Evolutionary conservation across 2,113 vertebrate species (phyloP).

Genomic region (Podilymbus podiceps): DNA sequence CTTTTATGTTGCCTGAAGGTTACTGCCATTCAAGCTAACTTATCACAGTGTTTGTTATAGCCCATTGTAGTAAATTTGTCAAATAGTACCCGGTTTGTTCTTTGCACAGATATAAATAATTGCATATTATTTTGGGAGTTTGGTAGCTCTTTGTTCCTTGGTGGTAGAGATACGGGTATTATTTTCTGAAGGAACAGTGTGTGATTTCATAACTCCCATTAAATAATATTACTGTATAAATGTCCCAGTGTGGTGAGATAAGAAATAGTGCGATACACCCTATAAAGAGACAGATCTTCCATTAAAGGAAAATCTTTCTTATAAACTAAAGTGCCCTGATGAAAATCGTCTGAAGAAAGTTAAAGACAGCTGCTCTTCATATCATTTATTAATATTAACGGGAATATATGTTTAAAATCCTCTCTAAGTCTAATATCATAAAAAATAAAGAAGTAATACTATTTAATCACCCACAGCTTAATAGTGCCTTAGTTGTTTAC

Average conservation of each 20-base stretch:
- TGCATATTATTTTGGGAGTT: slow-evolving; percentile 61
- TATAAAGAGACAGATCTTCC: slow-evolving; percentile 15
- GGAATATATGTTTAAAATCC: slow-evolving; percentile 68
- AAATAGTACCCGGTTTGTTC: slow-evolving; percentile 26
- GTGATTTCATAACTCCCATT: slow-evolving; percentile 71
- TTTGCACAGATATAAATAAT: slow-evolving; percentile 46
- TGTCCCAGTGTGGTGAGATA: slow-evolving; percentile 61
- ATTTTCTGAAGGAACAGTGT: slow-evolving; percentile 65
- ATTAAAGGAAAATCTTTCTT: slow-evolving; percentile 29
- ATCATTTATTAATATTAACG: slow-evolving; percentile 59
- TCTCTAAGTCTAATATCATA: slow-evolving; percentile 75
- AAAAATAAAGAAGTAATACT: slow-evolving; percentile 83
- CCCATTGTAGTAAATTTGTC: slow-evolving; percentile 37
- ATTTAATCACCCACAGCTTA: slow-evolving; percentile 86
- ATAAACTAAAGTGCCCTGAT: slow-evolving; percentile 29
- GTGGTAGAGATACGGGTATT: slow-evolving; percentile 66
- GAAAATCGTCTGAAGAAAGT: slow-evolving; percentile 57
- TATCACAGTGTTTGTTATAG: slow-evolving; percentile 24
- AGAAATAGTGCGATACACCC: slow-evolving; percentile 47
- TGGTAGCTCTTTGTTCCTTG: slow-evolving; percentile 64
- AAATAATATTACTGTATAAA: slow-evolving; percentile 76
- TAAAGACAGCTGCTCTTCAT: slow-evolving; percentile 72
- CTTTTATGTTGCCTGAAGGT: slow-evolving; percentile 59
- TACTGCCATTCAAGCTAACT: slow-evolving; percentile 53
- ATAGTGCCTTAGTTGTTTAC: slow-evolving; percentile 83